These are phyloP conservation scores for Cyprinodon brontotheroides DNA, from an alignment of 2,113 vertebrate species.

Conservation along the genomic window DNA sequence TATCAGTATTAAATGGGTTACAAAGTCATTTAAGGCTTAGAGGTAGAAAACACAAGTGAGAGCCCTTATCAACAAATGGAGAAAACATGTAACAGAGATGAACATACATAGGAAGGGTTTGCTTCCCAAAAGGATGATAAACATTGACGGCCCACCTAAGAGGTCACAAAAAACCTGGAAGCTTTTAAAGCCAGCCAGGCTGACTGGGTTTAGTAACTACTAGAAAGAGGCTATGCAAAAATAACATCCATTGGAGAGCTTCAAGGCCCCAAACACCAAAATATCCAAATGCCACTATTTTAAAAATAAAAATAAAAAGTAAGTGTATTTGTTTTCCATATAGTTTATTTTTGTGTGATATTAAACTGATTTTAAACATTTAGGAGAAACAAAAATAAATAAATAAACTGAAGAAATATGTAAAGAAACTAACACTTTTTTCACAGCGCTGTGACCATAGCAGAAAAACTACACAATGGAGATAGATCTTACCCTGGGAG, in stretches of 20 bases:
- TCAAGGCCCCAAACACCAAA: not conserved
- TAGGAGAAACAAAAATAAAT: not conserved
- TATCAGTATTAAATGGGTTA: too few relatives aligned
- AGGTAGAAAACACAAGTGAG: too few relatives aligned
- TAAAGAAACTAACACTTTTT: not conserved
- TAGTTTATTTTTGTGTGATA: not conserved
- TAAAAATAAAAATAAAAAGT: not conserved
- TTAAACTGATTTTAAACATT: not conserved
- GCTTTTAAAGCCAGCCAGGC: too few relatives aligned
- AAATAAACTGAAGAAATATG: not conserved
- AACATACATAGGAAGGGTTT: too few relatives aligned
- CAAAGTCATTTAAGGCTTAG: too few relatives aligned
- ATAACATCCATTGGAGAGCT: not conserved
- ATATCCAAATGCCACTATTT: not conserved
- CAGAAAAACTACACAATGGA: not conserved
- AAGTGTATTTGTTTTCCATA: not conserved
- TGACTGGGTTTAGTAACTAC: not conserved
- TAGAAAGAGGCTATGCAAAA: not conserved
- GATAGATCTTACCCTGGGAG: conserved; percentile 70
- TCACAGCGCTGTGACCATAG: not conserved
- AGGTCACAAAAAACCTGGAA: too few relatives aligned
- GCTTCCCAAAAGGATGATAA: too few relatives aligned
- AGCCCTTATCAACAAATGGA: too few relatives aligned
- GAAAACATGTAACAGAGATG: too few relatives aligned
- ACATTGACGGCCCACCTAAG: too few relatives aligned